These are phyloP conservation scores for Dryobota labecula DNA, from an alignment of 2,888 invertebrate genomes.

Conservation along the genomic window DNA sequence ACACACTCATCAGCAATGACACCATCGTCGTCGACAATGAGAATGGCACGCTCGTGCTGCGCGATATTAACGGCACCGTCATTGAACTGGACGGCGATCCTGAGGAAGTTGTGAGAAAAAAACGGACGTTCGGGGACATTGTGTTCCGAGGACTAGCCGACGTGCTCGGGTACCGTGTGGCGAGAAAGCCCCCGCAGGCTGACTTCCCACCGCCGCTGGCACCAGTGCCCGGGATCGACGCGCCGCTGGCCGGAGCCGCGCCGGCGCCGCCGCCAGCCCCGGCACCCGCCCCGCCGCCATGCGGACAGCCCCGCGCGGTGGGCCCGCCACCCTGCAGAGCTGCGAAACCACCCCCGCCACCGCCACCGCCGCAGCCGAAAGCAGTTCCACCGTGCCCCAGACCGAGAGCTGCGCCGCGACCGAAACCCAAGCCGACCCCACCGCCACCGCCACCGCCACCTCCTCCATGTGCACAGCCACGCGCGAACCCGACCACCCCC, in stretches of 20 bases:
- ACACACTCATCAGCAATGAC: constrained; percentile 64
- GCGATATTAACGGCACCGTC: constrained; percentile 71
- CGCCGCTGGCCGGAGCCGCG: constrained; percentile 72
- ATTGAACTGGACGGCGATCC: constrained; percentile 75
- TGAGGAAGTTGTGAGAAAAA: constrained; percentile 85
- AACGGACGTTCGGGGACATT: constrained; percentile 88
- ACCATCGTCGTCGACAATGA: constrained; percentile 66
- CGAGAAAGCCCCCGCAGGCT: constrained; percentile 80
- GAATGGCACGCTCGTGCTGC: constrained; percentile 56
- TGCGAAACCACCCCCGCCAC: constrained; percentile 61
- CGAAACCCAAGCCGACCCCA: constrained; percentile 73
- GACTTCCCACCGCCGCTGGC: constrained; percentile 86
- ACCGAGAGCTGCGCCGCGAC: constrained; percentile 79
- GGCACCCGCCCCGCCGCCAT: constrained; percentile 68
- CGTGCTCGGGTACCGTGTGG: constrained; percentile 86
- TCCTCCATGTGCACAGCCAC: constrained; percentile 80
- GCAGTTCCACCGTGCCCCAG: constrained; percentile 80
- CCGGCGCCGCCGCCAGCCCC: constrained; percentile 70
- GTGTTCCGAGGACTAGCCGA: constrained; percentile 89
- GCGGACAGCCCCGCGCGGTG: constrained; percentile 70
- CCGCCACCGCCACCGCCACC: constrained; percentile 78
- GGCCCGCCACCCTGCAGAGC: constrained; percentile 65
- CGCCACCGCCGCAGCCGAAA: constrained; percentile 75
- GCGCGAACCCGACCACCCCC: constrained; percentile 82
- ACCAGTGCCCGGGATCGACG: constrained; percentile 84